A percentile compares a stretch with the other conserved stretches of the same genome.
phyloP scores from a whole-genome alignment of 2,888 invertebrate genomes.

The Cheilosia urbana region DNA sequence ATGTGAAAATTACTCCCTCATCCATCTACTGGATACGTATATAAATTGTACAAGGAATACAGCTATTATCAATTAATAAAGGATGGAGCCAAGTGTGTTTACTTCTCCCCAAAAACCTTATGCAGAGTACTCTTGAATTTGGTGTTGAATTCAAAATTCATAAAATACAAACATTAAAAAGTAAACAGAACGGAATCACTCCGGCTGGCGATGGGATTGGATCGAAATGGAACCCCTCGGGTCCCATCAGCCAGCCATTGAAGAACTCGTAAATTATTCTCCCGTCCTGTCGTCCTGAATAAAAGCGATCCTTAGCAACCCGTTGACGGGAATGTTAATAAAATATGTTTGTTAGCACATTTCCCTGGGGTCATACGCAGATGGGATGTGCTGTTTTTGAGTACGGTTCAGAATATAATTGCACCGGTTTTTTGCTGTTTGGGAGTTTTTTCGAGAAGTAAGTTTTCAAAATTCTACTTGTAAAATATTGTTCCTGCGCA shows the following conservation, averaged over 20 bases:
- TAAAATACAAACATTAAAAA: conserved; percentile 16
- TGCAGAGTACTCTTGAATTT: not conserved
- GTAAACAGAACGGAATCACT: not conserved
- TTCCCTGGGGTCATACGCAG: conserved; percentile 50
- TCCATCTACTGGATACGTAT: no score
- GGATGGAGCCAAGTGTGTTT: no score
- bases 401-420: conserved; percentile 56
- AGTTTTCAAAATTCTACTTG: conserved; percentile 9
- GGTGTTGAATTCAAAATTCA: not conserved
- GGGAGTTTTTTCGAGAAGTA: conserved; percentile 7
- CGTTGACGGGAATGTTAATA: conserved; percentile 61
- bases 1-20: no score
- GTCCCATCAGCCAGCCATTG: conserved; percentile 14
- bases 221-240: not conserved
- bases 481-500: conserved; percentile 19
- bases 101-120: not conserved
- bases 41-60: no score
- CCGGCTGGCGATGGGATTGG: not conserved
- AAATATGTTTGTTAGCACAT: conserved; percentile 58
- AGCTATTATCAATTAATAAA: no score
- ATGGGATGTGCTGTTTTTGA: conserved; percentile 58
- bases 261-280: conserved; percentile 57
- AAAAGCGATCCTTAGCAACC: conserved; percentile 51
- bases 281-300: conserved; percentile 14
- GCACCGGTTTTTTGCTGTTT: conserved; percentile 19